A percentile compares a stretch with the other conserved stretches of the same genome.
Conservation (phyloP, 2,888 invertebrate species). For the Caenorhabditis sp. region DNA sequence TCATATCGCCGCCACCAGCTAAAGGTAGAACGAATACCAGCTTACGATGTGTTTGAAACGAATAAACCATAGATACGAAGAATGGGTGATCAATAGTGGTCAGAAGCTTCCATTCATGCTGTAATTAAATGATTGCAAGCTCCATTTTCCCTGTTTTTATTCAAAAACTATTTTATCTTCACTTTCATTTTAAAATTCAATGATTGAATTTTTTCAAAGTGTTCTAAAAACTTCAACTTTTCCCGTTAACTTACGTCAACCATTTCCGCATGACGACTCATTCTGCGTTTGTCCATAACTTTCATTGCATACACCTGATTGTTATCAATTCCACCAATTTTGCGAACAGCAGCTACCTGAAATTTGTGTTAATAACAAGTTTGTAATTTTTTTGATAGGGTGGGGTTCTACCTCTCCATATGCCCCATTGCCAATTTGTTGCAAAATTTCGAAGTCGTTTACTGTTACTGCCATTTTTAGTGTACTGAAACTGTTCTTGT, state of each 20-base stretch:
- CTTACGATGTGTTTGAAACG: constrained; percentile 35
- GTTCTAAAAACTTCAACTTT: neutral
- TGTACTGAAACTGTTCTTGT: constrained; percentile 21
- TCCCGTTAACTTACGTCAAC: constrained; percentile 42
- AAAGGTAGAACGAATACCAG: constrained; percentile 33
- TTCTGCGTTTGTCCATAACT: constrained; percentile 32
- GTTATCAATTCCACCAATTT: constrained; percentile 21
- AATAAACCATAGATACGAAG: constrained; percentile 31
- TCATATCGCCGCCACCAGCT: constrained; percentile 49
- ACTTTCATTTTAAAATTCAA: neutral
- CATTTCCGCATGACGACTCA: constrained; percentile 24
- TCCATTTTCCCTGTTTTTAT: neutral
- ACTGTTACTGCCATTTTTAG: neutral
- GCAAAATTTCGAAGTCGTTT: constrained; percentile 18
- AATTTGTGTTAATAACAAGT: neutral
- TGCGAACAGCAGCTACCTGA: constrained; percentile 43
- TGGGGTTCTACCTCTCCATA: constrained; percentile 45
- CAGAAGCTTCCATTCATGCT: constrained; percentile 45
- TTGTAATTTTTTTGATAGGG: no score
- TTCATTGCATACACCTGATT: constrained; percentile 39
- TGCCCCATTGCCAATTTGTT: constrained; percentile 42
- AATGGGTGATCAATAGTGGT: constrained; percentile 35
- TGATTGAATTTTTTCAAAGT: no score
- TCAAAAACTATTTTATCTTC: neutral
- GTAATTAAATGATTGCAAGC: no score